phyloP scores from a whole-genome alignment of 1,140 invertebrate species.

The Myzus persicae region DNA sequence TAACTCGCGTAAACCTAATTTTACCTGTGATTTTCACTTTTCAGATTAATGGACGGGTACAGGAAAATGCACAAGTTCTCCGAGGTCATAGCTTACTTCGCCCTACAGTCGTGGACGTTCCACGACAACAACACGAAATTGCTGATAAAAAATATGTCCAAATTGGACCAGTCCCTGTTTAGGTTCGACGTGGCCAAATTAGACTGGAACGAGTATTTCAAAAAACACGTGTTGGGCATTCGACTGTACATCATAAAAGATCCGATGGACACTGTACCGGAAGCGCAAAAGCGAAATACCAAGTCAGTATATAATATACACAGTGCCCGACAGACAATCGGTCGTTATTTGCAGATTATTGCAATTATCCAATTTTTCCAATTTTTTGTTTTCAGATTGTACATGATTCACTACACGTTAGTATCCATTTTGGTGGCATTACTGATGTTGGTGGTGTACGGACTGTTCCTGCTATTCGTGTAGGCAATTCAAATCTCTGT shows the following conservation, averaged over 20 bases:
- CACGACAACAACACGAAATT: conserved; percentile 67
- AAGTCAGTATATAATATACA: conserved; percentile 25
- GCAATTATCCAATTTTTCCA: background rate
- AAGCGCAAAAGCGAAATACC: conserved; percentile 15
- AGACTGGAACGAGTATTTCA: conserved; percentile 74
- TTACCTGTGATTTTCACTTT: conserved; percentile 56
- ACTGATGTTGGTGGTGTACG: background rate
- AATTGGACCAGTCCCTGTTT: conserved; percentile 72
- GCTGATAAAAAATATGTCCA: conserved; percentile 69
- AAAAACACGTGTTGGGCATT: conserved; percentile 72
- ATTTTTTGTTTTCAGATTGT: conserved; percentile 15
- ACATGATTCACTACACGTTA: background rate
- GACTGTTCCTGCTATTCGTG: background rate
- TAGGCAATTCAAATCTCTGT: background rate
- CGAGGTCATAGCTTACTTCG: conserved; percentile 61
- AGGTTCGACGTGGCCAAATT: conserved; percentile 74
- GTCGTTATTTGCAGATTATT: background rate
- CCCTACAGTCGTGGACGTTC: conserved; percentile 60
- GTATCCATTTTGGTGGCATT: background rate
- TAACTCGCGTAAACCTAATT: background rate
- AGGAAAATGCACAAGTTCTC: conserved; percentile 77
- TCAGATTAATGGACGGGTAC: conserved; percentile 74
- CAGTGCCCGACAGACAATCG: background rate
- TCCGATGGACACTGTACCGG: conserved; percentile 20
- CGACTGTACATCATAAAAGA: conserved; percentile 69